A percentile compares a stretch with the other conserved stretches of the same genome.
These are phyloP conservation scores for Agriotes lineatus DNA, from an alignment of 2,888 invertebrate species.

Conservation along the genomic window DNA sequence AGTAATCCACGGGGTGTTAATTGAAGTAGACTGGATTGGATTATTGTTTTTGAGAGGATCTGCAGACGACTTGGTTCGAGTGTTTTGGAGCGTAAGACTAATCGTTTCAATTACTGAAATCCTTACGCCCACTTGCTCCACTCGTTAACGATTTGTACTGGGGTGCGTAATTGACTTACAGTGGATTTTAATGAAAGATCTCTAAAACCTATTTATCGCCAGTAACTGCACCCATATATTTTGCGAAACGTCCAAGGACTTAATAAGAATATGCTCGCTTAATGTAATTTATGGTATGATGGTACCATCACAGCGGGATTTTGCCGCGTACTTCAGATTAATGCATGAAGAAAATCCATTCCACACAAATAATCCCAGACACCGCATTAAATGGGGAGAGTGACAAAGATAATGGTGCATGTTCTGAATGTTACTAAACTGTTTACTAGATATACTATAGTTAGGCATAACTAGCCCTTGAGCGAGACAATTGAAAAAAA, in stretches of 20 bases:
- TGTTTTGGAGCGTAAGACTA: conserved; percentile 47
- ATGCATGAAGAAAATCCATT: not conserved
- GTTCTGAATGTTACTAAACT: too few species aligned
- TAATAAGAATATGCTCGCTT: not conserved
- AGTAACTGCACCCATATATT: not conserved
- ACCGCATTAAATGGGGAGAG: too few species aligned
- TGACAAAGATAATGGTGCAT: too few species aligned
- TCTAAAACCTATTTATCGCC: conserved; percentile 20
- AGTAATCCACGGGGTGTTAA: conserved; percentile 42
- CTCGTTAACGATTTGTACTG: conserved; percentile 52
- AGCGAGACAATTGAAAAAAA: too few species aligned
- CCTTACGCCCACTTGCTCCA: conserved; percentile 55
- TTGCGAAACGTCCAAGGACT: not conserved
- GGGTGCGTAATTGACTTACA: conserved; percentile 55
- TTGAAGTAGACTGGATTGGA: conserved; percentile 47
- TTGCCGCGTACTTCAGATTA: not conserved
- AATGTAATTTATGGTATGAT: not conserved
- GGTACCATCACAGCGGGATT: not conserved
- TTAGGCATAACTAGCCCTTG: too few species aligned
- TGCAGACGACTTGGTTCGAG: conserved; percentile 44
- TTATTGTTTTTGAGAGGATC: conserved; percentile 50
- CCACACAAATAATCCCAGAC: not conserved
- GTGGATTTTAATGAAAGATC: conserved; percentile 28
- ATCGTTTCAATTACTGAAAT: conserved; percentile 57
- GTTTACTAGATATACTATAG: too few species aligned